These are phyloP conservation scores for Leptodactylus fallax DNA, from an alignment of 2,797 vertebrate species.

Conservation along the genomic window DNA sequence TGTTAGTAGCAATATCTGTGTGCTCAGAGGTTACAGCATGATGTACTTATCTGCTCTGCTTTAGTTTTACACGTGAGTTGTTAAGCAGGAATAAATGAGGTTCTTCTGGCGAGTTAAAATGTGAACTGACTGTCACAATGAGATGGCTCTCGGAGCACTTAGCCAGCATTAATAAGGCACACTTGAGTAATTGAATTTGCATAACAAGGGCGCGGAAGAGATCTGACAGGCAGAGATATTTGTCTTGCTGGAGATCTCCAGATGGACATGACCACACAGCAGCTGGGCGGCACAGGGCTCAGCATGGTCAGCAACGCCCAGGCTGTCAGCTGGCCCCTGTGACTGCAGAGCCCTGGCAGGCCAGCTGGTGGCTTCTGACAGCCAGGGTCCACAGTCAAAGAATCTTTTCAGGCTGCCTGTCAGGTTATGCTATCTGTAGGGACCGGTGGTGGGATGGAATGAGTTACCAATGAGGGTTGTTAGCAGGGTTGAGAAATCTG, in stretches of 20 bases:
- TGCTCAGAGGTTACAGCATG: conserved; percentile 78
- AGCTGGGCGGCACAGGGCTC: conserved; percentile 91
- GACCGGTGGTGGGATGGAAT: conserved; percentile 76
- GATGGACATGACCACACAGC: conserved; percentile 93
- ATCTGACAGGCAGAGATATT: conserved; percentile 84
- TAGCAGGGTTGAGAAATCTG: conserved; percentile 74
- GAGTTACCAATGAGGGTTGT: conserved; percentile 76
- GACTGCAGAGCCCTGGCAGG: conserved; percentile 83
- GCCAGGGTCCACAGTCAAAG: conserved; percentile 78
- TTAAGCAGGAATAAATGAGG: conserved; percentile 83
- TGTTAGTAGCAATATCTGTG: conserved; percentile 72
- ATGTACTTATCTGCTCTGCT: conserved; percentile 77
- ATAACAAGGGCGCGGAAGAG: conserved; percentile 84
- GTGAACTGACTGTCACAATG: conserved; percentile 81
- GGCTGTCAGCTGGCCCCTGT: conserved; percentile 89
- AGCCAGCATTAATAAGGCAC: conserved; percentile 84
- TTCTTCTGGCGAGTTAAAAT: conserved; percentile 79
- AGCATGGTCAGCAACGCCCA: conserved; percentile 83
- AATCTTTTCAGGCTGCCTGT: conserved; percentile 81
- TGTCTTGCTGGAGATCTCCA: conserved; percentile 88
- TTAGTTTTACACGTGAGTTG: conserved; percentile 81
- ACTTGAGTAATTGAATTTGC: conserved; percentile 89
- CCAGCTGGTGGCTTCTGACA: conserved; percentile 88
- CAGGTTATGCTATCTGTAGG: conserved; percentile 79
- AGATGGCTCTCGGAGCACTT: conserved; percentile 80